These are phyloP conservation scores for Vulpes ferrilata DNA, from an alignment of 2,113 vertebrate genomes.

Conservation along the genomic window DNA sequence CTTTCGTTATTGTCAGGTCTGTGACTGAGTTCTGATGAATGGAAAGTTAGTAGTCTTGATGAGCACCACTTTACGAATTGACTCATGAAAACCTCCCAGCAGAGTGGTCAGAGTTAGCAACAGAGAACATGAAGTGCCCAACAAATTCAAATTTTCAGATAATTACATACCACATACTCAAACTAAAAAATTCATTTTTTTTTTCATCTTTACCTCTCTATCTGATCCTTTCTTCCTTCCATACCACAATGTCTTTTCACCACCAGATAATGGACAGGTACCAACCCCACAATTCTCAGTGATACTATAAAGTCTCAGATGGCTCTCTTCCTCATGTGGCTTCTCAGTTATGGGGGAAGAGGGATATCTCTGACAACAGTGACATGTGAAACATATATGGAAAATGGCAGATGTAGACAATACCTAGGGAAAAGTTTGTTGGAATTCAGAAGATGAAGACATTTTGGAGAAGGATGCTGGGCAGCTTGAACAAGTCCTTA, in stretches of 20 bases:
- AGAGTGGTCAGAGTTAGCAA: background rate
- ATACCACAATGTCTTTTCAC: background rate
- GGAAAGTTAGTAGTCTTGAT: background rate
- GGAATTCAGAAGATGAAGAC: background rate
- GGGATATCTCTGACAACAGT: background rate
- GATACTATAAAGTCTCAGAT: background rate
- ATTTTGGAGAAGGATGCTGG: background rate
- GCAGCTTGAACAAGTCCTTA: background rate
- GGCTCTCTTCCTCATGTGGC: background rate
- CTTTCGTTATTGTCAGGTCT: background rate
- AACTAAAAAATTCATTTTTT: background rate
- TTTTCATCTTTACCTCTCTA: background rate
- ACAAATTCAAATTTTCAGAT: background rate
- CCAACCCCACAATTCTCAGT: background rate
- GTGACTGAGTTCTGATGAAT: background rate
- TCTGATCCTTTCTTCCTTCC: background rate
- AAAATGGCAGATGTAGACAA: background rate
- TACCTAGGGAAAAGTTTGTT: background rate
- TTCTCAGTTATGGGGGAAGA: background rate
- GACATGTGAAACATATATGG: rapidly evolving
- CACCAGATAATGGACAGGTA: background rate
- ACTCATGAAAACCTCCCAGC: background rate
- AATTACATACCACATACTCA: background rate
- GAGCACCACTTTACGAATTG: background rate
- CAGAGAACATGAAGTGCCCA: background rate